A percentile compares a stretch with the other conserved stretches of the same genome.
phyloP scores from a whole-genome alignment of 2,113 vertebrate species.

The Uria lomvia region DNA sequence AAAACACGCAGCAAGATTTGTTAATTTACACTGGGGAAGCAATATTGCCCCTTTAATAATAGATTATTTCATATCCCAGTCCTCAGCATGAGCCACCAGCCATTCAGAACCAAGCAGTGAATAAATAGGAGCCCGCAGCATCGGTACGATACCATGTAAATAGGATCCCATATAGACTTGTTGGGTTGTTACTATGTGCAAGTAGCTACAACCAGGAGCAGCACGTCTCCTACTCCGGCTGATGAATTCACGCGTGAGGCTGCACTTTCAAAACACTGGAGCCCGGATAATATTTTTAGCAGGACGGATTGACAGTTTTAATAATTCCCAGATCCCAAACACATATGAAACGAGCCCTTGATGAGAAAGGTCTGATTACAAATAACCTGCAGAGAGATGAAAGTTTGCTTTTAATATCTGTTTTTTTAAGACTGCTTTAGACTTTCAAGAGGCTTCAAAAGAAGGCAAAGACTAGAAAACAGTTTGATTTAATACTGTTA shows the following conservation, averaged over 20 bases:
- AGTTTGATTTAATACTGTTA: conserved; percentile 65
- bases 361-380: conserved; percentile 65
- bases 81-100: neutral
- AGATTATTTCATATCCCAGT: neutral
- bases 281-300: neutral
- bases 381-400: conserved; percentile 65
- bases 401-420: conserved; percentile 57
- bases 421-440: conserved; percentile 9
- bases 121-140: neutral
- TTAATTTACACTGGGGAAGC: accelerated
- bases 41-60: neutral
- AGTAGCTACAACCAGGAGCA: neutral
- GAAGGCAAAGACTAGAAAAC: conserved; percentile 54
- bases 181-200: accelerated
- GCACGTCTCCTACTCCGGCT: neutral
- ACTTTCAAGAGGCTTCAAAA: conserved; percentile 64
- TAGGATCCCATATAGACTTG: neutral
- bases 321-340: conserved; percentile 44
- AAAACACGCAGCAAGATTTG: neutral
- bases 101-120: neutral
- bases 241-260: neutral
- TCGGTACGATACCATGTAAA: neutral
- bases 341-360: conserved; percentile 39
- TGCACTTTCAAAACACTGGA: neutral
- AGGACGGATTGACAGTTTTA: neutral